Evolutionary conservation across 2,888 invertebrate genomes (phyloP).

Genomic region (Synanthedon formicaeformis): DNA sequence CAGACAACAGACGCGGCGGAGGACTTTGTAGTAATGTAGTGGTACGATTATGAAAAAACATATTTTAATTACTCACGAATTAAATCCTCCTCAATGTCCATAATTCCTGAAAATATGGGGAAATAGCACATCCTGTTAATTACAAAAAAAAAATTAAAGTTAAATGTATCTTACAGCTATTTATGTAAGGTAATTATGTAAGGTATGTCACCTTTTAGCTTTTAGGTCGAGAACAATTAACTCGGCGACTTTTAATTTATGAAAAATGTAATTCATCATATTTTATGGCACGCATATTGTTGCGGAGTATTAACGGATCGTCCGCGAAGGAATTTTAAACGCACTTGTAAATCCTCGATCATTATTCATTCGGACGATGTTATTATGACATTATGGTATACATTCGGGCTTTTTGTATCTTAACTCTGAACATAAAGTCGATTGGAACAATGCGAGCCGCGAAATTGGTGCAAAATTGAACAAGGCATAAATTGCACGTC

Average conservation of each 20-base stretch:
- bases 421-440: conserved; percentile 17
- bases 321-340: conserved; percentile 31
- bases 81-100: too few species aligned
- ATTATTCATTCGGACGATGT: conserved; percentile 34
- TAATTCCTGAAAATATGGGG: too few species aligned
- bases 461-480: conserved; percentile 61
- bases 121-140: too few species aligned
- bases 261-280: conserved; percentile 29
- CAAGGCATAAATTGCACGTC: conserved; percentile 44
- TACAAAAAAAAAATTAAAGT: too few species aligned
- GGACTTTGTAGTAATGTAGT: too few species aligned
- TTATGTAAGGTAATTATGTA: neutral
- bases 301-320: conserved; percentile 16
- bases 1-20: too few species aligned
- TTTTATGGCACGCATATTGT: conserved; percentile 18
- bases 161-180: too few species aligned
- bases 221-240: neutral
- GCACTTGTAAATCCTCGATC: conserved; percentile 33
- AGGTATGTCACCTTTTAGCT: neutral
- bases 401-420: conserved; percentile 28
- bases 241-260: conserved; percentile 17
- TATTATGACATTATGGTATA: conserved; percentile 33
- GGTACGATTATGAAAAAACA: too few species aligned
- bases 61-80: too few species aligned
- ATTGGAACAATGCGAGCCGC: conserved; percentile 28